phyloP scores from a whole-genome alignment of 2,797 vertebrate genomes.

The Onychomys leucogaster region DNA sequence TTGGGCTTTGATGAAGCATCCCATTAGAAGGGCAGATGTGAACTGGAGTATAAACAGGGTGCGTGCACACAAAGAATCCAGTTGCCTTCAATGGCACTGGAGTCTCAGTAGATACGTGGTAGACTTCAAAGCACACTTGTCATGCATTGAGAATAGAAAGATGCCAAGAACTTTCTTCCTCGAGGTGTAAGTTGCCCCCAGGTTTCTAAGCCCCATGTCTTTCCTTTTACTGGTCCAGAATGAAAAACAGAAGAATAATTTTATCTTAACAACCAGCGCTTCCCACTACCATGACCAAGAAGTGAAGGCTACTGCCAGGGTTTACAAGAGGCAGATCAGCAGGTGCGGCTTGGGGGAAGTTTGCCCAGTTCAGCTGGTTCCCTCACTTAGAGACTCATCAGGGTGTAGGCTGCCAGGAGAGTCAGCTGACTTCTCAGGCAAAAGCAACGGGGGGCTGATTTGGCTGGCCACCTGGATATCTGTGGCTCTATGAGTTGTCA shows the following conservation, averaged over 20 bases:
- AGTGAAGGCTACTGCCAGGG: neutral
- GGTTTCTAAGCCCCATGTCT: neutral
- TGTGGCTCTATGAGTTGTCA: neutral
- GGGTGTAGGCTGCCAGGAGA: neutral
- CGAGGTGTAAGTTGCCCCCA: neutral
- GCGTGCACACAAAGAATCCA: neutral
- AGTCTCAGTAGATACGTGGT: neutral
- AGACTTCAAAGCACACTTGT: slow-evolving; percentile 7
- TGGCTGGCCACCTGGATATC: slow-evolving; percentile 1
- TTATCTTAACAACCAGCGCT: neutral
- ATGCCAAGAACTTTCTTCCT: neutral
- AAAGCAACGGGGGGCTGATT: slow-evolving; percentile 23
- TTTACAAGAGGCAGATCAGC: neutral
- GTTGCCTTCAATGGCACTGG: neutral
- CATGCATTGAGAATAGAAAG: neutral
- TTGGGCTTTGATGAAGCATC: neutral
- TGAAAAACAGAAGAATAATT: neutral
- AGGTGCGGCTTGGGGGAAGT: neutral
- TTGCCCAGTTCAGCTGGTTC: neutral
- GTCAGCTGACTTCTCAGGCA: neutral
- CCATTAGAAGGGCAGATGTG: neutral
- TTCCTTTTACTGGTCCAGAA: neutral
- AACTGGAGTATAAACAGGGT: neutral
- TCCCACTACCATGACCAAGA: neutral
- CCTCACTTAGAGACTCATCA: neutral